These are phyloP conservation scores for Cantharis rustica DNA, from an alignment of 2,888 invertebrate genomes.

Conservation along the genomic window DNA sequence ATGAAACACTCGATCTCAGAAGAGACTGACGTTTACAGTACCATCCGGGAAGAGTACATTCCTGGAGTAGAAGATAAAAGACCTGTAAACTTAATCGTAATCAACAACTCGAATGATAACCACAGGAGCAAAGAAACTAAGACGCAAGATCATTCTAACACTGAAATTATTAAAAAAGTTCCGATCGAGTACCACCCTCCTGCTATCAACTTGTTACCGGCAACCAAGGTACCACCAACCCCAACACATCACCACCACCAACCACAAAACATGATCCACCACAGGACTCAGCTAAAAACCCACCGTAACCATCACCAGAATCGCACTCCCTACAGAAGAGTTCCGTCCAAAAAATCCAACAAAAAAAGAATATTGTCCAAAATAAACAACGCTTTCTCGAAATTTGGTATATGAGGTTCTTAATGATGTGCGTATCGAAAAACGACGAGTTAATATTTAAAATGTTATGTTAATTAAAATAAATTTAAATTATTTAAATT, in stretches of 20 bases:
- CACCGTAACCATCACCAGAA: background rate
- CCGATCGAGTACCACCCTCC: background rate
- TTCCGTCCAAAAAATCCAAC: background rate
- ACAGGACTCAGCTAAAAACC: background rate
- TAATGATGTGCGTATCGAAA: background rate
- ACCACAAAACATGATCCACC: background rate
- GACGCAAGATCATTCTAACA: background rate
- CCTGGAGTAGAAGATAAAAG: background rate
- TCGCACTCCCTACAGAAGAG: background rate
- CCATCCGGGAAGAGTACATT: background rate
- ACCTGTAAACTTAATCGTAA: conserved; percentile 38
- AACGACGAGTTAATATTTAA: background rate
- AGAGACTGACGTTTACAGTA: background rate
- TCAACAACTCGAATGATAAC: conserved; percentile 43
- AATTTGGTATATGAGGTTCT: background rate
- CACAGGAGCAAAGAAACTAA: conserved; percentile 10
- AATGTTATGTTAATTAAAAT: background rate
- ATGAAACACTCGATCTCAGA: background rate
- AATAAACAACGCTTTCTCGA: background rate
- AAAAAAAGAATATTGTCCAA: background rate
- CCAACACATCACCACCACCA: background rate
- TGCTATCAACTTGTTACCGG: background rate
- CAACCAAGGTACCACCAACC: background rate
- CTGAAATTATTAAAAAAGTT: background rate
- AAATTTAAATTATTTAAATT: background rate